Evolutionary conservation across 2,797 vertebrate genomes (phyloP).

Genomic region (Alauda arvensis): DNA sequence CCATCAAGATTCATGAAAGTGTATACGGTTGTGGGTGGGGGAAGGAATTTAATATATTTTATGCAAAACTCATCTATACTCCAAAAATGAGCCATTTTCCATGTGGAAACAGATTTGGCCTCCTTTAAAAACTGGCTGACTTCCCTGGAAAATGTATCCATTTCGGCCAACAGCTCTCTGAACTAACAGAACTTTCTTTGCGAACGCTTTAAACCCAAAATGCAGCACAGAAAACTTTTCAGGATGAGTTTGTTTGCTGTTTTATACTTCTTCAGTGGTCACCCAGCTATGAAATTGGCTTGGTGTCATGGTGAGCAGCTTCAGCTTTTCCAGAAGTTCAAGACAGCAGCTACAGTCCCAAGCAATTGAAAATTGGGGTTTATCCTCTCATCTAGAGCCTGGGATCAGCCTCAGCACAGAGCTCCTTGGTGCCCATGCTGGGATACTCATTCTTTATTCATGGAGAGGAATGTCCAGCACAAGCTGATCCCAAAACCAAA

Average conservation of each 20-base stretch:
- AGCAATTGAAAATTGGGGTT: not conserved
- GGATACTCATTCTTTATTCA: not conserved
- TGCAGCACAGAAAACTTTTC: constrained; percentile 15
- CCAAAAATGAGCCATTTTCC: constrained; percentile 53
- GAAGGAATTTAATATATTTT: constrained; percentile 45
- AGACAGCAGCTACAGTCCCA: not conserved
- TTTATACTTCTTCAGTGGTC: constrained; percentile 9
- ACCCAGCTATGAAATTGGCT: constrained; percentile 18
- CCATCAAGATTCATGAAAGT: not conserved
- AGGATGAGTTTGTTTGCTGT: constrained; percentile 17
- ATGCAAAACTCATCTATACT: constrained; percentile 40
- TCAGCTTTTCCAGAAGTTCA: constrained; percentile 14
- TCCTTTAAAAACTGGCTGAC: constrained; percentile 47
- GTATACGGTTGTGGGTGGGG: not conserved
- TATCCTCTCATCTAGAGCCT: not conserved
- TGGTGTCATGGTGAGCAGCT: not conserved
- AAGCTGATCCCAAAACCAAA: not conserved
- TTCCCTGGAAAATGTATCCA: constrained; percentile 50
- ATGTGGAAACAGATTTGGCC: constrained; percentile 57
- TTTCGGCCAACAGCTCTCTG: not conserved
- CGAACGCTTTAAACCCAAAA: constrained; percentile 7
- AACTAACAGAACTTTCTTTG: constrained; percentile 38
- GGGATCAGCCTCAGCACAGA: not conserved
- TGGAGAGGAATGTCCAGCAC: not conserved
- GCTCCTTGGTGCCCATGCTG: not conserved